Base-by-base conservation (phyloP, 2,113 vertebrate genomes). In the Trochalopteron elliotii region DNA sequence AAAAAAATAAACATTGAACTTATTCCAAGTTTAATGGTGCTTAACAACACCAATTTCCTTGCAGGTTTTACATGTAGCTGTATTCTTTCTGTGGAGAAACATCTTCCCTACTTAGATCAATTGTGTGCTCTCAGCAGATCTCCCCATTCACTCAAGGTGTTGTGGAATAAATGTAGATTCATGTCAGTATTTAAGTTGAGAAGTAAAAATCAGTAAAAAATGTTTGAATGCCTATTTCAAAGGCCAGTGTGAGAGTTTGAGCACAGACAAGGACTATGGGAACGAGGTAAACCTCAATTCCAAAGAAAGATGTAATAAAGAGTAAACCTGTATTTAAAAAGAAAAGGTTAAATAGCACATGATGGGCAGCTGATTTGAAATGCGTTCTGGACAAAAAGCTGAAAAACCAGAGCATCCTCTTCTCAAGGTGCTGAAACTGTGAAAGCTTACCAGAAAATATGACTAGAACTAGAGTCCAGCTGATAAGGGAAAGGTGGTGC, bases 21-120 rank as follows among this genome's bases (percentile, higher is more conserved):
- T 77, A 37, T 25, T 52, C 13, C 25, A 39, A 6, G 12, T 61
- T 39, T 82, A 67, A 35, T 22, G 44, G 16, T 9, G 21, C 6
- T 30, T 44, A 74, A 37, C 21, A 71, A 10, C 10, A 65, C 6
- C 3, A 4, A 28, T 78, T 87, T 78, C 10, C 21, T 52, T 78
- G 19, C 11, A 50, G 22, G 10, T 70, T 23, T 61, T 80, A 49
- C 0, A 0, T 8, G 6, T 30, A 50, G 3, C 4, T 78, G n/a
- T 24, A 37, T 55, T 81, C 33, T 63, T 84, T 25, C 31, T 76
- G 35, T 57, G n/a, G 23, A 74, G 39, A 83, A 80, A 57, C 5
- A 61, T 42, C 28, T 76, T 24, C 40, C 57, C 27, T 49, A 55
- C 14, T 56, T 35, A 40, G 11, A 44, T 12, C 14, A 93, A 28